phyloP scores from a whole-genome alignment of 2,888 invertebrate species.

The Agrochola circellaris region DNA sequence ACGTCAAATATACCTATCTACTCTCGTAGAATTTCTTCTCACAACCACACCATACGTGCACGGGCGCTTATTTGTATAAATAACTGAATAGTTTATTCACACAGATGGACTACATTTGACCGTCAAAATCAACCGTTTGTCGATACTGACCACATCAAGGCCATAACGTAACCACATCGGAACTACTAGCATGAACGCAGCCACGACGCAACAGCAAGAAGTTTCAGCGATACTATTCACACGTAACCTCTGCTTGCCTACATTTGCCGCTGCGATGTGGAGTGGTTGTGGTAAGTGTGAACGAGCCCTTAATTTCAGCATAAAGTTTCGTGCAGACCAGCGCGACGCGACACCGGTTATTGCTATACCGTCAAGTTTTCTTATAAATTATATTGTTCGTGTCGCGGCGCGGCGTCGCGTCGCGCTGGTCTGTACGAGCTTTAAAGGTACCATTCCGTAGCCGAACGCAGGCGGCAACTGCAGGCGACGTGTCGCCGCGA shows the following conservation, averaged over 20 bases:
- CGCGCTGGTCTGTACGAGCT: no score
- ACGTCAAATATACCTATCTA: background rate
- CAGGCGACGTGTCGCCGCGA: no score
- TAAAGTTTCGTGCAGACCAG: no score
- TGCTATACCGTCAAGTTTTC: no score
- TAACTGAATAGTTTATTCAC: background rate
- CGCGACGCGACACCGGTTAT: no score
- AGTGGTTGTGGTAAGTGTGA: background rate
- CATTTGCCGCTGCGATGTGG: background rate
- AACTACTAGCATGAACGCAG: background rate
- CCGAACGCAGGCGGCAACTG: no score
- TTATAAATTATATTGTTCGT: no score
- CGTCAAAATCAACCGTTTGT: background rate
- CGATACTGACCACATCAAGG: background rate
- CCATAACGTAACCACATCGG: background rate
- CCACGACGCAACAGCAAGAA: background rate
- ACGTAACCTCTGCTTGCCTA: background rate
- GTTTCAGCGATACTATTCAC: background rate
- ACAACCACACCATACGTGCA: no score
- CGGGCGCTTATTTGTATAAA: no score
- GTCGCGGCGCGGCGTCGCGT: no score
- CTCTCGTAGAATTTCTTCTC: background rate
- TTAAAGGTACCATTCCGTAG: no score
- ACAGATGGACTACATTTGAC: background rate
- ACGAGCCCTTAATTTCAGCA: slow-evolving; percentile 14